Conservation (phyloP, 2,888 invertebrate species). For the Spatulosminthurus flaviceps region DNA sequence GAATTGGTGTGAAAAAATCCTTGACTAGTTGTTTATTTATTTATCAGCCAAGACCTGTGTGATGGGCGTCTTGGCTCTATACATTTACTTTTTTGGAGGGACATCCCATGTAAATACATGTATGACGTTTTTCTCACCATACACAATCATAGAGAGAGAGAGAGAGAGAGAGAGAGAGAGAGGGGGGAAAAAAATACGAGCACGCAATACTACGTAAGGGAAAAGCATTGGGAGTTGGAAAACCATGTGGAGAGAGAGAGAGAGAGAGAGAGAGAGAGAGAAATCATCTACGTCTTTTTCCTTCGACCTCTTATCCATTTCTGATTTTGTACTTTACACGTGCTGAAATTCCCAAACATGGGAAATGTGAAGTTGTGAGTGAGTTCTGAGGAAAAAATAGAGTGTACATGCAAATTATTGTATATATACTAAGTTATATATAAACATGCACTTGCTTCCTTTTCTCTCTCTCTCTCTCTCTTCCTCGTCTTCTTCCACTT, state of each 20-base stretch:
- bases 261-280: background rate
- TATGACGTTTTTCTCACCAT: background rate
- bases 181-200: no score
- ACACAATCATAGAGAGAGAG: no score
- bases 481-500: background rate
- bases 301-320: slow-evolving; percentile 11
- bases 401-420: background rate
- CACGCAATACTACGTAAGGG: no score
- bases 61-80: background rate
- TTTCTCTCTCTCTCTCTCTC: no score
- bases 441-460: no score
- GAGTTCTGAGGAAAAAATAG: background rate
- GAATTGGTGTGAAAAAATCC: background rate
- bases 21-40: background rate
- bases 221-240: no score
- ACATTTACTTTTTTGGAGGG: background rate
- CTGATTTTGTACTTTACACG: slow-evolving; percentile 33
- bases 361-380: background rate
- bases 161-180: no score
- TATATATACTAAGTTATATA: no score
- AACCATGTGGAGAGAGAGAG: no score
- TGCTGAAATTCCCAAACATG: slow-evolving; percentile 20
- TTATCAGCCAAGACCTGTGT: background rate
- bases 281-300: background rate
- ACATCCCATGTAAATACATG: background rate